Percentiles rank a stretch among this genome's conserved stretches.
These are phyloP conservation scores for Cygnus atratus DNA, from an alignment of 2,113 vertebrate genomes.

Conservation along the genomic window DNA sequence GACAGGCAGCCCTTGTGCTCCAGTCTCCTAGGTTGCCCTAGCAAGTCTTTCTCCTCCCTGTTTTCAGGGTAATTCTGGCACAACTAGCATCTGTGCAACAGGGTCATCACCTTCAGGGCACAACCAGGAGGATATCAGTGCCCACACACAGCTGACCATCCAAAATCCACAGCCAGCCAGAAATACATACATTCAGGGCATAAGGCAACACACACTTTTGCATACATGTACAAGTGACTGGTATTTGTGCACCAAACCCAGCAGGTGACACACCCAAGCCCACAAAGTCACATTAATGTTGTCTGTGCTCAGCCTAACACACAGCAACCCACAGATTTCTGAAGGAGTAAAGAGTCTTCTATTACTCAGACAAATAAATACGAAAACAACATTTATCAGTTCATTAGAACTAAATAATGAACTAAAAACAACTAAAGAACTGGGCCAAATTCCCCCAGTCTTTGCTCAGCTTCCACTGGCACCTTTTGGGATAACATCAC, in stretches of 20 bases:
- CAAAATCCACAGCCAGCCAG: not conserved
- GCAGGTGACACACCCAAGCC: not conserved
- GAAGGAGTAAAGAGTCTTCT: not conserved
- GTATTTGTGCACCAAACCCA: not conserved
- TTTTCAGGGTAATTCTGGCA: not conserved
- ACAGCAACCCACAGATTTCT: not conserved
- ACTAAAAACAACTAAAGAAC: not conserved
- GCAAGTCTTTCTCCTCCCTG: not conserved
- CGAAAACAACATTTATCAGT: not conserved
- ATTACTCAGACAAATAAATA: not conserved
- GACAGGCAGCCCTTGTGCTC: not conserved
- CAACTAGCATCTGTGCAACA: not conserved
- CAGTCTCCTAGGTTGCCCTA: not conserved
- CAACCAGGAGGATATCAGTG: not conserved
- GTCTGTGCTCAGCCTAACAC: not conserved
- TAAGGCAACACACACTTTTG: not conserved
- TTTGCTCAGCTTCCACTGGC: not conserved
- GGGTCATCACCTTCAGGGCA: not conserved
- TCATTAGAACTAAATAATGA: too few species aligned
- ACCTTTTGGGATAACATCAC: not conserved
- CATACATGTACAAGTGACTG: not conserved
- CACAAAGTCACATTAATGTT: too few species aligned
- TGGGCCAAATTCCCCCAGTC: not conserved
- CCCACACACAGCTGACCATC: not conserved
- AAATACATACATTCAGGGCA: accelerated